These are phyloP conservation scores for Choloepus didactylus DNA, from an alignment of 2,797 vertebrate species.

Conservation along the genomic window DNA sequence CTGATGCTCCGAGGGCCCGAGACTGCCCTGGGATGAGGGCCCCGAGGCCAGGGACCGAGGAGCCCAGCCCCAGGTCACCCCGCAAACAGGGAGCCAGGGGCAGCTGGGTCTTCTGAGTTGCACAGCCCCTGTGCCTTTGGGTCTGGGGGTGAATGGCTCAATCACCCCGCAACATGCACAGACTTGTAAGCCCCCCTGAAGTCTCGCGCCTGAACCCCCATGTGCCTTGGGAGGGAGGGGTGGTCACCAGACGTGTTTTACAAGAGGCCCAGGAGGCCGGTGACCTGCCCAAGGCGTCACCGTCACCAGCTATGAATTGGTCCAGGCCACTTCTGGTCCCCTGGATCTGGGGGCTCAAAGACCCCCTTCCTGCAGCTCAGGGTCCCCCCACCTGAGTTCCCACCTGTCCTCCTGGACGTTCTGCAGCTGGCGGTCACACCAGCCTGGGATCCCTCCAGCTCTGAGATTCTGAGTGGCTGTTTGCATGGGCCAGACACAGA, in stretches of 20 bases:
- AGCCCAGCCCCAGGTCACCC: not conserved
- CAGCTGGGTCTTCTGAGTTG: not conserved
- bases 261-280: not conserved
- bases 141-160: not conserved
- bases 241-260: not conserved
- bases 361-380: not conserved
- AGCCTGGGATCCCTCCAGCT: not conserved
- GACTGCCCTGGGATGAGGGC: not conserved
- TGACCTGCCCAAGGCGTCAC: too few relatives aligned
- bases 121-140: not conserved
- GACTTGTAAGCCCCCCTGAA: not conserved
- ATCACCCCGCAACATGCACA: rapidly evolving
- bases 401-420: not conserved
- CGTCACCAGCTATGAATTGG: not conserved
- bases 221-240: not conserved
- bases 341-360: not conserved
- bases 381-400: too few relatives aligned
- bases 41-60: not conserved
- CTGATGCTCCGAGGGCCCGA: not conserved
- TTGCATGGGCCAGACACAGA: not conserved
- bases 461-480: not conserved
- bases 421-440: not conserved
- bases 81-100: not conserved
- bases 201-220: not conserved
- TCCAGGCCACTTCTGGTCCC: not conserved